Evolutionary conservation across 2,113 vertebrate genomes (phyloP), one percentile per base, ranked within the genome.

Genomic region (western clawed frog (Xenopus tropicalis)): DNA sequence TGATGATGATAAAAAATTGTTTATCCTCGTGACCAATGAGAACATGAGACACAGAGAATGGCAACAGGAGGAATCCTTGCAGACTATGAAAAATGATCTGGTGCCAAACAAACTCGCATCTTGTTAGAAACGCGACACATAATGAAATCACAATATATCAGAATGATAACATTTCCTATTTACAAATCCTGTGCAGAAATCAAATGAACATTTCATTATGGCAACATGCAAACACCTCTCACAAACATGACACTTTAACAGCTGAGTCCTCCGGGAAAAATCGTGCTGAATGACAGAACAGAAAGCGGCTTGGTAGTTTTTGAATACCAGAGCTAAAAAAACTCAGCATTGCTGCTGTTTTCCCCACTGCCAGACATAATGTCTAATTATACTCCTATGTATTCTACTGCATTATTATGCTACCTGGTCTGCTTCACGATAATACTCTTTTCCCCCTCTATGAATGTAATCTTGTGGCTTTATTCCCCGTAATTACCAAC

Each of bases 211-310:
- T 75, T 75, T 75, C 65, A 69, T 69, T 75, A 75, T 22, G 44
- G 66, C 52, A 54, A 51, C 72, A 75, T 24, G 72, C 44, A 75
- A 75, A 75, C 56, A 61, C 57, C 69, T 14, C 25, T 69, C n/a
- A 62, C 66, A 75, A 75, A 75, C 72, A 69, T 69, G 72, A 75
- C 72, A 75, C 72, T 62, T 75, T 69, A 54, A 69, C 66, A 69
- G 46, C 57, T n/a, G 62, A 69, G 56, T 68, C 65, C 65, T 69
- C 44, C 23, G 72, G 72, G 72, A 54, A 61, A 65, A 61, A 62
- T 56, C 72, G 25, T 24, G 52, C 57, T 43, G 66, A 61, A 69
- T 75, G 72, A 74, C 72, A 74, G 64, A 25, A 43, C 56, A 61
- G 54, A 74, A 61, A 37, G 64, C 72, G 59, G 64, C 43, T 59